Evolutionary conservation across 2,888 invertebrate species (phyloP), one percentile per base, ranked within the genome.

Genomic region (Drosophila acutilabella): DNA sequence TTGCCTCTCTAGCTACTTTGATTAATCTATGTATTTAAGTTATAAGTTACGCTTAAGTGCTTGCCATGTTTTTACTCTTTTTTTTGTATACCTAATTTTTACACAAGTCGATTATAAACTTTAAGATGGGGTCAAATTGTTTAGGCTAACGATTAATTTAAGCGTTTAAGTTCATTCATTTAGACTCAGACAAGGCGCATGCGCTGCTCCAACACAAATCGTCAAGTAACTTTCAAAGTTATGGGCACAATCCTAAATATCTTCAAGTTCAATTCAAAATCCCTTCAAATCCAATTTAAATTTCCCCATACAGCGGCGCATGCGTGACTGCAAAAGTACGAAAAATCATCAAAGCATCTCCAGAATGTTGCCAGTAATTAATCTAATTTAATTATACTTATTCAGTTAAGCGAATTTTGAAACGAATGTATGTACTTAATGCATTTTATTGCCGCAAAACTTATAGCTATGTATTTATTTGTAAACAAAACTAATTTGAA

Each of bases 1-100:
- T 72, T 69, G 69, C 48, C 26, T 65, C 33, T 72, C 65, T 57
- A 64, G 68, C 67, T 77, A 58, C 52, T 60, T 71, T 36, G 36
- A 36, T 36, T 58, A 70, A 57, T 61, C 38, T 54, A 70, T 23
- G 42, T 45, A 58, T 61, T 66, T 53, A 53, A 4, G 13, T 36
- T 47, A 56, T 74, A 81, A 81, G 70, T 79, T 78, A 79, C 65
- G 81, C 78, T 71, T 81, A 83, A 83, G 79, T 57, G 85, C 83
- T 84, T 84, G 83, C 83, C 83, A 84, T 84, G 83, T 80, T 71
- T 80, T 71, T 85, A 61, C 61, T 80, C 74, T 83, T 74, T 80
- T 74, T 61, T 57, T 36, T 30, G 30, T 30, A 59, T 51, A 42
- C 48, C 44, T 50, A 62, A 45, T 54, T 61, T 77, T 65, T 62